Conservation (phyloP, 2,797 vertebrate species). For the Tamandua tetradactyla region DNA sequence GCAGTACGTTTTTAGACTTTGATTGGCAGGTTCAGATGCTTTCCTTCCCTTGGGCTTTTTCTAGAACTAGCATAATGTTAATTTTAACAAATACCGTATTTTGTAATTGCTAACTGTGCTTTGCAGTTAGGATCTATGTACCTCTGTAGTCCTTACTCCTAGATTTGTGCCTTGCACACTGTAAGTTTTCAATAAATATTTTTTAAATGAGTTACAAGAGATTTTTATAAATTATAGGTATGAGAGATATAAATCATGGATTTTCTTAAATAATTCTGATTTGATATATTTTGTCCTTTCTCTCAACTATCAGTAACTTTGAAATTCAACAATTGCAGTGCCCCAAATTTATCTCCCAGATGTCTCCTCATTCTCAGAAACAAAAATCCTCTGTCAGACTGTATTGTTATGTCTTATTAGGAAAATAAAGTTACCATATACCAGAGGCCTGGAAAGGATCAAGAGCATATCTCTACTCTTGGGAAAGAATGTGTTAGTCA, state of each 20-base stretch:
- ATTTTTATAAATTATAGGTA: neutral
- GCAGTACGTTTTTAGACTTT: neutral
- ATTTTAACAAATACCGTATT: neutral
- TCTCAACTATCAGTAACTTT: neutral
- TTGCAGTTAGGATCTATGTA: neutral
- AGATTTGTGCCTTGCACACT: neutral
- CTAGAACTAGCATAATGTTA: neutral
- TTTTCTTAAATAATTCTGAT: slow-evolving; percentile 37
- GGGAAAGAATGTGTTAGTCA: neutral
- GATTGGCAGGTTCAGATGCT: neutral
- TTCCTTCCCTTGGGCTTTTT: neutral
- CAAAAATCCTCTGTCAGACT: neutral
- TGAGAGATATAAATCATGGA: neutral
- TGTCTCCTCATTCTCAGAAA: neutral
- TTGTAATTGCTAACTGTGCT: neutral
- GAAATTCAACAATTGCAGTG: neutral
- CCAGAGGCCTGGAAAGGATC: neutral
- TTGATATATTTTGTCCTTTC: neutral
- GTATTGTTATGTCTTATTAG: neutral
- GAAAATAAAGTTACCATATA: neutral
- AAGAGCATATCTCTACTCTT: neutral
- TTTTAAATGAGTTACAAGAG: neutral
- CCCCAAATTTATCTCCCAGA: neutral
- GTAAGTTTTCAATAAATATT: neutral
- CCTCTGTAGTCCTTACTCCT: neutral